Percentiles rank a stretch among this genome's conserved stretches.
phyloP scores from a whole-genome alignment of 1,140 invertebrate species.

The Platorchestia sp. region DNA sequence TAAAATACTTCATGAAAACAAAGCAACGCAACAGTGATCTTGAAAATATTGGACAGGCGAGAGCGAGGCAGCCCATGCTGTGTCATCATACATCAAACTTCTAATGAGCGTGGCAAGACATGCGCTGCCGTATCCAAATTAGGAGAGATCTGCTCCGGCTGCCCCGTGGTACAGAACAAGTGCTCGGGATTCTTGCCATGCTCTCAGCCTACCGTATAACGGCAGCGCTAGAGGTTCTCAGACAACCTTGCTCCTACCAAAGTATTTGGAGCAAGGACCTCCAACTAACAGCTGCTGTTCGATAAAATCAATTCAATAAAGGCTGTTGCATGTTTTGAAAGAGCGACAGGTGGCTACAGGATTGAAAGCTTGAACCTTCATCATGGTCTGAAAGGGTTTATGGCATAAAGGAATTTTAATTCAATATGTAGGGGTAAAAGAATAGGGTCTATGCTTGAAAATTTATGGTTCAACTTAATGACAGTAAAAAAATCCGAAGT shows the following conservation, averaged over 20 bases:
- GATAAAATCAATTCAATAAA: conserved; percentile 3
- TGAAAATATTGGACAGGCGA: neutral
- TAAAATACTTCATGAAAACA: neutral
- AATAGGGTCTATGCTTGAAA: neutral
- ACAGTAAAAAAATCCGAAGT: neutral
- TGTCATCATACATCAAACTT: neutral
- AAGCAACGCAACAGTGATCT: neutral
- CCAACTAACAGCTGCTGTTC: neutral
- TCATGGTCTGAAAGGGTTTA: neutral
- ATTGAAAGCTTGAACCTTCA: neutral
- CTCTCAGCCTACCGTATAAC: neutral
- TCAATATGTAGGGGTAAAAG: neutral
- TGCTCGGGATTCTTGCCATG: neutral
- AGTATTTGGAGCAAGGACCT: neutral
- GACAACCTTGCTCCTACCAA: neutral
- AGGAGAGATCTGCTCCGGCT: neutral
- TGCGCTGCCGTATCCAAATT: neutral
- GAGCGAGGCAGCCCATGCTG: neutral
- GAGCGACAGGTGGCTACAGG: neutral
- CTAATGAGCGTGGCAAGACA: neutral
- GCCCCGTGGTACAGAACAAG: neutral
- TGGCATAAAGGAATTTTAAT: neutral
- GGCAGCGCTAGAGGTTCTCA: neutral
- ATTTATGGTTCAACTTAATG: neutral
- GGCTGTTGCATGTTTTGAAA: neutral